Evolutionary conservation across 2,113 vertebrate genomes (phyloP).

Genomic region (Sylvietta virens): DNA sequence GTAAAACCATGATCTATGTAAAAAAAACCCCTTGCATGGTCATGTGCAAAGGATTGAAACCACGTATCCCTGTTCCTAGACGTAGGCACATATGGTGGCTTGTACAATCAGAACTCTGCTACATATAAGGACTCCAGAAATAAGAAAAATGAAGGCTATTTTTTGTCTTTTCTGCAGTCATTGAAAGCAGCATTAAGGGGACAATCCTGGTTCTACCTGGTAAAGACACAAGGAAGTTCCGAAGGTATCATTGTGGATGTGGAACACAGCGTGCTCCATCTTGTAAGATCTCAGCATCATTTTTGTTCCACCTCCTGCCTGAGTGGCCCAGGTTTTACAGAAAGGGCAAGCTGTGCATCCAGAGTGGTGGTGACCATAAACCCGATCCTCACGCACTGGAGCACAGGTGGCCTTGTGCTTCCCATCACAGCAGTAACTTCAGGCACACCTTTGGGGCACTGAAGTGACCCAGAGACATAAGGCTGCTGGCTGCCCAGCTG

Average conservation of each 20-base stretch:
- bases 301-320: neutral
- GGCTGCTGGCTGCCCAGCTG: conserved; percentile 12
- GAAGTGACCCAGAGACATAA: neutral
- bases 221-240: neutral
- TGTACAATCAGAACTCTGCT: neutral
- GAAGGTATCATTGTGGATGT: neutral
- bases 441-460: neutral
- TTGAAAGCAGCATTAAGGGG: neutral
- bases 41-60: neutral
- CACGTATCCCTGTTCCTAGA: neutral
- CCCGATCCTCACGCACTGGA: neutral
- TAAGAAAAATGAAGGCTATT: neutral
- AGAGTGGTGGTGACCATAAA: neutral
- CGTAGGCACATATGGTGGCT: rapidly evolving
- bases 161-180: neutral
- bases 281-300: neutral
- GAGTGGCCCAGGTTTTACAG: neutral
- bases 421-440: neutral
- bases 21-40: rapidly evolving
- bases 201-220: neutral
- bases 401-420: neutral
- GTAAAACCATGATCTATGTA: neutral
- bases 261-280: neutral
- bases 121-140: neutral
- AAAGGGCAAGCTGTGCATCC: neutral